Percentiles rank a stretch among this genome's conserved stretches.
Evolutionary conservation across 1,140 invertebrate genomes (phyloP).

Genomic region (Aculops lycopersici): DNA sequence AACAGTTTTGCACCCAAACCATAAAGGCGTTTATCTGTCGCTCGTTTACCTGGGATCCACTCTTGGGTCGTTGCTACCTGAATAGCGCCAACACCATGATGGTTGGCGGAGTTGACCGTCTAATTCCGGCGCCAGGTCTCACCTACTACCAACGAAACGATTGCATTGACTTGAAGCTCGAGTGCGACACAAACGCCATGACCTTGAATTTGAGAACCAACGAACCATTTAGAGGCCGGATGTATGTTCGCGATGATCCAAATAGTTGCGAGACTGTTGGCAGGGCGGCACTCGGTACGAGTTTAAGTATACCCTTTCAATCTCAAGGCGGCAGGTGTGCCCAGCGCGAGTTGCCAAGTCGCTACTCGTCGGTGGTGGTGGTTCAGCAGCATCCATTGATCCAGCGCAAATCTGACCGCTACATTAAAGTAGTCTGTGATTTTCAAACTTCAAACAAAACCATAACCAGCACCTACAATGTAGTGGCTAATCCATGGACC

Average conservation of each 20-base stretch:
- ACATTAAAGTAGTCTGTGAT: constrained; percentile 22
- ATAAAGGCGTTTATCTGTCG: constrained; percentile 12
- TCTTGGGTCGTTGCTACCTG: constrained; percentile 9
- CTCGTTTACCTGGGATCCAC: constrained; percentile 10
- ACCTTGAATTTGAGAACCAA: constrained; percentile 18
- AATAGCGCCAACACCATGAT: constrained; percentile 11
- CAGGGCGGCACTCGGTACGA: constrained; percentile 4
- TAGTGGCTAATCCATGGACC: constrained; percentile 13
- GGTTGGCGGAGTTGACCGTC: constrained; percentile 11
- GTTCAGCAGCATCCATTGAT: constrained; percentile 26
- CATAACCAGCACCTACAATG: constrained; percentile 14
- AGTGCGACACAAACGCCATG: constrained; percentile 19
- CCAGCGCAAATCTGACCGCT: constrained; percentile 23
- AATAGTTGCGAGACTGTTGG: constrained; percentile 12
- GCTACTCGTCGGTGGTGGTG: constrained; percentile 19
- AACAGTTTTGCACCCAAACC: constrained; percentile 10
- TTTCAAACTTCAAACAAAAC: constrained; percentile 17
- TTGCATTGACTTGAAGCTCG: constrained; percentile 21
- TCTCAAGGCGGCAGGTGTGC: constrained; percentile 4
- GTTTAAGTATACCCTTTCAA: constrained; percentile 10
- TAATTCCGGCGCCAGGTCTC: constrained; percentile 15
- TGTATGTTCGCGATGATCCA: constrained; percentile 10
- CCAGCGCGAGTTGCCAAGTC: constrained; percentile 9
- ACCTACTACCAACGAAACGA: constrained; percentile 21
- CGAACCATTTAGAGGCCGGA: constrained; percentile 19